Base-by-base conservation (phyloP, 1,140 invertebrate species). In the Leptopilina boulardi region DNA sequence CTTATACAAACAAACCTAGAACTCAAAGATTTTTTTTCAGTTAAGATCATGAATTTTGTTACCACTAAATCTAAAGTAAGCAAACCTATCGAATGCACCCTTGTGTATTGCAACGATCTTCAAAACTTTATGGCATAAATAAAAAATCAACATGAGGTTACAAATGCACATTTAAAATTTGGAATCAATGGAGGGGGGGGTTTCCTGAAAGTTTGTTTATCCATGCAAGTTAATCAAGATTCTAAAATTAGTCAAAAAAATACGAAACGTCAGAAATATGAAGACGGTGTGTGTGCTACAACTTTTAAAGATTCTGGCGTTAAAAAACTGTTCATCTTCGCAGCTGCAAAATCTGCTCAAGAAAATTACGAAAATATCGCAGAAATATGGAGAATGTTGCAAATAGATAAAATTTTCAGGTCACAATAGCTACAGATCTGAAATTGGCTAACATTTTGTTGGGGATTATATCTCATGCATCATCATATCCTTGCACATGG, bases 301-400 rank as follows among this genome's bases (percentile, higher is more conserved):
- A 59, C 56, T 59, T 80, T 80, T 59, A 73, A 77, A 77, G 76
- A 80, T 72, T 59, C 73, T 19, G 73, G 76, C 1, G 78, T 80
- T 15, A 80, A 80, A 47, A 77, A 74, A 47, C n/a, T 80, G 44
- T 75, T 80, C 38, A 51, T 77, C 6, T 2, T 80, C 6, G 76
- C 30, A 2, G 4, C 72, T 6, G 47, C 70, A 15, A 30, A 15
- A n/a, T 42, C 9, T 70, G 13, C 75, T 30, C 72, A 80, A 75
- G 79, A 80, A 75, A 80, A 80, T 44, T 71, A 77, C 41, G 70
- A 72, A 42, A 80, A 80, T 70, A 72, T 80, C 6, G 3, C 18
- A 4, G n/a, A 71, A 30, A 42, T 80, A 66, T 80, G 73, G 79
- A 54, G 11, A 9, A 23, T 41, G 41, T 47, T 80, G 8, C 18